Base-by-base conservation (phyloP, 2,888 invertebrate species). In the Alsophila aescularia region DNA sequence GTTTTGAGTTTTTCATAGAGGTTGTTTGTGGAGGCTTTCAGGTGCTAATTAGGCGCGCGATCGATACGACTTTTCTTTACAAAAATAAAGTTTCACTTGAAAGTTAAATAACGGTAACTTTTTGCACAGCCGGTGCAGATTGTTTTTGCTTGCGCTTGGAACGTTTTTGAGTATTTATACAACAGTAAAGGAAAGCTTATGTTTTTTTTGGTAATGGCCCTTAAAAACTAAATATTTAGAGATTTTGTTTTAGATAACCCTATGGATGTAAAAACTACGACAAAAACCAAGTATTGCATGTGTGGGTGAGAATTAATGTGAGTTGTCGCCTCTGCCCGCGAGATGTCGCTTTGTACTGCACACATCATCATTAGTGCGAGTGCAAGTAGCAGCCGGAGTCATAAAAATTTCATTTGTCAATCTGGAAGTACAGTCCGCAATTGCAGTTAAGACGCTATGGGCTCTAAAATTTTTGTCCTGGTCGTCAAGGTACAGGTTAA, bases 401-500 rank as follows among this genome's bases (percentile, higher is more conserved):
- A 86, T 89, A 76, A 86, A 87, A 70, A 70, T 77, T 82, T 80
- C 81, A 88, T 80, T 80, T 77, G 83, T 77, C 83, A 85, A 86
- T 88, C 82, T 83, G 58, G 70, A 71, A 64, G 73, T 69, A 70
- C 69, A 69, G 73, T 64, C 68, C 60, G 61, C 21, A 27, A 32
- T 27, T 24, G 2, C 12, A 40, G 7, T 36, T 36, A 31, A 2
- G 44, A 29, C 24, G 24, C n/a, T n/a, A 10, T 10, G 2, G 2
- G 29, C 29, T 10, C n/a, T 1, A 29, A 29, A 1, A 3, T 8
- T n/a, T 3, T n/a, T n/a, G n/a, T n/a, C n/a, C n/a, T n/a, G n/a
- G n/a, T n/a, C n/a, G n/a, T n/a, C n/a, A n/a, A n/a, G n/a, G n/a
- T n/a, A n/a, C n/a, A n/a, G n/a, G n/a, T n/a, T n/a, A n/a, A n/a